Evolutionary conservation across 2,888 invertebrate species (phyloP), one percentile per base, ranked within the genome.

Genomic region (Synanthedon tipuliformis): DNA sequence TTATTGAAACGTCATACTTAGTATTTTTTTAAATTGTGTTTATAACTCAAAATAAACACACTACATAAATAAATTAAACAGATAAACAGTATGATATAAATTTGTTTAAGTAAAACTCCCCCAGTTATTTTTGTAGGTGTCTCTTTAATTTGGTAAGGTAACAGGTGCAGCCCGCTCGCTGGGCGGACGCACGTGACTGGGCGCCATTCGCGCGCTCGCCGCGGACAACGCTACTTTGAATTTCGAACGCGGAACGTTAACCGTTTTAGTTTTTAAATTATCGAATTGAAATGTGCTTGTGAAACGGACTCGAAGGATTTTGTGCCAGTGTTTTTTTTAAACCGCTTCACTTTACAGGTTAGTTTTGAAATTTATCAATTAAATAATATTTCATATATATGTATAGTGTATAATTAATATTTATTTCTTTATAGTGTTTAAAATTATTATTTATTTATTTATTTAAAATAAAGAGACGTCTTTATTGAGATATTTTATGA

Each of bases 161-260:
- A 69, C 76, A 76, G 73, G 75, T 75, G 77, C 64, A 63, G 65
- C 65, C 68, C 65, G 51, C 23, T 48, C 50, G 51, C 18, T 18
- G 68, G 66, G 67, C 71, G 69, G 68, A 63, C 75, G 78, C 81
- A 78, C 75, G 80, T 74, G 78, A 80, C 75, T 69, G 69, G 74
- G 63, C 75, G 80, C 75, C 86, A 86, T 76, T 85, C 85, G 84
- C 77, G 85, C 82, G 85, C 81, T 81, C 75, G 77, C 84, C 75
- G 78, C 76, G 76, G 76, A 73, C 75, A 71, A 66, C 72, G 75
- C 75, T 81, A 81, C 78, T 78, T 71, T 78, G 71, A 73, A 71
- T 66, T 74, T 70, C 63, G 68, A 72, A 73, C 65, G 58, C 71
- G 69, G 73, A 71, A 72, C 78, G 75, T 71, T 71, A 71, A 70